These are phyloP conservation scores for Platanista minor DNA, from an alignment of 2,113 vertebrate genomes.

Conservation along the genomic window DNA sequence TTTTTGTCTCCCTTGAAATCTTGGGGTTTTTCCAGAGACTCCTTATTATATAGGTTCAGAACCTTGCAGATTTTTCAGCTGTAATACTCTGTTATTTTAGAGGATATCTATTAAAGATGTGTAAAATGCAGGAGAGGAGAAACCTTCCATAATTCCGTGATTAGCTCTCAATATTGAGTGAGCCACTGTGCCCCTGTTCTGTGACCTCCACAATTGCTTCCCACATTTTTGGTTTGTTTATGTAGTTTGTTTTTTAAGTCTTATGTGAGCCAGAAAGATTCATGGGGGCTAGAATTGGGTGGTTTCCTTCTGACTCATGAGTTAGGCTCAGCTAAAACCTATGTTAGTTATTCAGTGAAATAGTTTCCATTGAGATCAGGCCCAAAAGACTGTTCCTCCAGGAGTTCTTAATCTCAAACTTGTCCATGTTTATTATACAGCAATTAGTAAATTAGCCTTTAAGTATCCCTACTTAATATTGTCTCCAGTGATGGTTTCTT, in stretches of 20 bases:
- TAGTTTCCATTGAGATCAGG: background rate
- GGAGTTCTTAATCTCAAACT: background rate
- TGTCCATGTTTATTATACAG: background rate
- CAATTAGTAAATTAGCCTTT: background rate
- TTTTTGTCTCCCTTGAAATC: background rate
- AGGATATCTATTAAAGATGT: background rate
- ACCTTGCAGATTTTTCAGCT: too few species aligned
- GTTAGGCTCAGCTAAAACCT: background rate
- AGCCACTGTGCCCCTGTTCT: background rate
- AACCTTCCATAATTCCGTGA: too few species aligned
- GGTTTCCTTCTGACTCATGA: background rate
- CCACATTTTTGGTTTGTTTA: background rate
- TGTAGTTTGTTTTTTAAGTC: background rate
- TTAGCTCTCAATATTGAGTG: too few species aligned
- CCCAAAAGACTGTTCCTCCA: background rate
- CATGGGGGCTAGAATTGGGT: background rate
- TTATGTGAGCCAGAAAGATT: background rate
- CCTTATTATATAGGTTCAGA: too few species aligned
- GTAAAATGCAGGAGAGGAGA: background rate
- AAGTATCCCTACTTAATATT: background rate
- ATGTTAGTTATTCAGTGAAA: background rate
- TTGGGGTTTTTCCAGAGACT: background rate
- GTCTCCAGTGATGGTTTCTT: background rate
- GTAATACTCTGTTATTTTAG: too few species aligned
- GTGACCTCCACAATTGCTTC: background rate